Base-by-base conservation (phyloP, 2,888 invertebrate genomes). In the Unio pictorum region DNA sequence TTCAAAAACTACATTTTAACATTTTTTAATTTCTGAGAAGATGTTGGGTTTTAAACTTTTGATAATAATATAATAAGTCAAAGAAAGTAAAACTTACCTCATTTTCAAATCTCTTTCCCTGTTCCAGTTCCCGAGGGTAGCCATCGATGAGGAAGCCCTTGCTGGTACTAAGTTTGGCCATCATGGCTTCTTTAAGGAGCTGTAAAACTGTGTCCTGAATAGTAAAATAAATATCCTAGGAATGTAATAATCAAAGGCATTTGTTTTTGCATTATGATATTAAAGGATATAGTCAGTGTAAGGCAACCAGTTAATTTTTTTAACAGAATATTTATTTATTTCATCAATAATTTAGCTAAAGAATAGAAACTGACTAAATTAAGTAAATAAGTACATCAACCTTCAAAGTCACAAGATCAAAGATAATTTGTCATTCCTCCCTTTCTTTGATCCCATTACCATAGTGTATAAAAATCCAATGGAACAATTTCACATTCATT, bases 121-220 rank as follows among this genome's bases (percentile, higher is more conserved):
- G 98, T 65, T 94, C 93, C 88, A 96, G 91, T 86, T 97, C 96
- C 69, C 98, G 92, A 0, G 99, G 99, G 89, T 95, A 99, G 0
- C 98, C 98, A 85, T 98, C 98, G 67, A 99, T 93, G 72, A 99
- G 93, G 68, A 98, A 94, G 0, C 98, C 97, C 80, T 94, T 95
- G 63, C 93, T 93, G 11, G 93, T 93, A 28, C 93, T 93, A 0
- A 89, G 89, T 72, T 93, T 86, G 62, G 88, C 88, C 56, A 90
- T 64, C 90, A 99, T 96, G 28, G 95, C 95, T 81, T 91, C 92
- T 71, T 95, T 94, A 67, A 98, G 92, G 63, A 97, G 91, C 75
- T 93, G 93, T 88, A 94, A 92, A 1, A 97, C 94, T 54, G 95
- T 92, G 26, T 95, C 95, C 87, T 94, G 92, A 20, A 23, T 64